Evolutionary conservation across 2,797 vertebrate genomes (phyloP).

Genomic region (Sebastes itinus): DNA sequence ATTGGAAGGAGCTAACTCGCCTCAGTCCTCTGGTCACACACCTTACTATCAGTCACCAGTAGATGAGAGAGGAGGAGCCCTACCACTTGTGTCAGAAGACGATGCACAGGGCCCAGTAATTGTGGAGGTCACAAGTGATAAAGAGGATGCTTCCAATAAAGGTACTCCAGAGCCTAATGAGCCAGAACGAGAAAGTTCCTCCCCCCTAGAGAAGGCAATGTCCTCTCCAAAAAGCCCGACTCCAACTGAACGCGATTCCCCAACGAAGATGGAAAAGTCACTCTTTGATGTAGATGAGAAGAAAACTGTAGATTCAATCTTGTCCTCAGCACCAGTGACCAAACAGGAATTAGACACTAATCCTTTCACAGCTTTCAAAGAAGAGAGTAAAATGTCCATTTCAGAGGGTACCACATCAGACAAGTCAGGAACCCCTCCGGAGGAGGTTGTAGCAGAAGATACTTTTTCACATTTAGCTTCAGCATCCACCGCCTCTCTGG

Average conservation of each 20-base stretch:
- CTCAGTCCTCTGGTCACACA: constrained; percentile 96
- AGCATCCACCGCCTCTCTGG: constrained; percentile 94
- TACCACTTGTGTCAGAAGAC: constrained; percentile 78
- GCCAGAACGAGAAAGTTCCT: constrained; percentile 82
- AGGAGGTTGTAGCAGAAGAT: constrained; percentile 95
- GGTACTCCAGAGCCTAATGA: constrained; percentile 89
- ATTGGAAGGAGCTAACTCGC: constrained; percentile 89
- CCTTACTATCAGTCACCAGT: constrained; percentile 98
- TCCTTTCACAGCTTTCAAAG: constrained; percentile 88
- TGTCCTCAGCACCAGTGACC: constrained; percentile 72
- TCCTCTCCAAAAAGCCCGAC: constrained; percentile 84
- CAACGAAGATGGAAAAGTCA: constrained; percentile 77
- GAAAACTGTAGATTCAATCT: constrained; percentile 70
- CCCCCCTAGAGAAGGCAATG: constrained; percentile 83
- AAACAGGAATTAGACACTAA: constrained; percentile 84
- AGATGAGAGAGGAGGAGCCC: constrained; percentile 87
- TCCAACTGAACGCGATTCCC: constrained; percentile 79
- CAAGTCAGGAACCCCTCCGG: constrained; percentile 93
- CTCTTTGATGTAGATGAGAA: constrained; percentile 68
- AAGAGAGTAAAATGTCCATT: constrained; percentile 98
- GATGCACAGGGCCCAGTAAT: constrained; percentile 82
- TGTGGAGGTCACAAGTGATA: constrained; percentile 90
- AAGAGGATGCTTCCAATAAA: constrained; percentile 86
- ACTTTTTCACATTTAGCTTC: constrained; percentile 97
- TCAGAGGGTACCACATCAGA: constrained; percentile 97